Base-by-base conservation (phyloP, 1,140 invertebrate genomes). In the Melipona quadrifasciata region DNA sequence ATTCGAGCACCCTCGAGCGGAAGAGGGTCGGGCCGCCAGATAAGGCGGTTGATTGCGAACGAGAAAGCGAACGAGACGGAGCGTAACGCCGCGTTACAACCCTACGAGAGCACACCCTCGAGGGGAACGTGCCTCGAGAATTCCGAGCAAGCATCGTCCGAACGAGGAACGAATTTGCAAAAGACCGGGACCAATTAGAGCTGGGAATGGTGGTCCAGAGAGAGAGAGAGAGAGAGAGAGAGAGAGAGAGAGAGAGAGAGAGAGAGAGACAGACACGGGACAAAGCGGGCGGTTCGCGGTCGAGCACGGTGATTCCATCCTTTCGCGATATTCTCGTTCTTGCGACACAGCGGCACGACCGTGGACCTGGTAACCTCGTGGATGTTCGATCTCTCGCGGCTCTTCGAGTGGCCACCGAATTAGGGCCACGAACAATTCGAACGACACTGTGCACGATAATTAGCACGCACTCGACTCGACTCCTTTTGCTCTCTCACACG, bases 41-140 rank as follows among this genome's bases (percentile, higher is more conserved):
- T 84, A 84, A 84, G 82, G 76, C 75, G 82, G 79, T 84, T 84
- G 82, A 79, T 84, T 78, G 71, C 82, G 79, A 84, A 84, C 68
- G 82, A 84, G 82, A 84, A 84, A 84, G 76, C 82, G 82, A 83
- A 55, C 65, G 74, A 67, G 74, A 55, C 68, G 17, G 21, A 47
- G 67, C 12, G 39, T 70, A 1, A 34, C 19, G 67, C 82, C 31
- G 78, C 61, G 55, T 74, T 81, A 68, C 68, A 57, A 14, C 53
- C 57, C 31, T 72, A 47, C 21, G 27, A 76, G 27, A 74, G n/a
- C 39, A 80, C 68, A 39, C 55, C 34, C 39, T 61, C 72, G 64
- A 82, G 34, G 65, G 65, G 39, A 51, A 61, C 58, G 72, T 55
- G 34, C 34, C 64, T 57, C 64, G 73, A 58, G 53, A 70, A 68